Evolutionary conservation across 2,113 vertebrate genomes (phyloP).

Genomic region (Protobothrops flavoviridis): DNA sequence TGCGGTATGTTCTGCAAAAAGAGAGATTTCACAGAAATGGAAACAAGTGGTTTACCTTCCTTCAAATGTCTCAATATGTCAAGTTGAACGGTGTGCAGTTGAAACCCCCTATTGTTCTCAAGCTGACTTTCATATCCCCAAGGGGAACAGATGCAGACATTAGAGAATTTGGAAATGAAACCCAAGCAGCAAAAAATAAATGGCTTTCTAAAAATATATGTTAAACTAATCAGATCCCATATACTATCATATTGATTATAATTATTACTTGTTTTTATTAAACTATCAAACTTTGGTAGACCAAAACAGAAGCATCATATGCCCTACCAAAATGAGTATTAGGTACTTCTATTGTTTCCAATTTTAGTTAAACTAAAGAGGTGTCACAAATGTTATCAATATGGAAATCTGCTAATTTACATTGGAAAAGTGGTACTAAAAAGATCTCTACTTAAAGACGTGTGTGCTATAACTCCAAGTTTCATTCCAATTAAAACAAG

Average conservation of each 20-base stretch:
- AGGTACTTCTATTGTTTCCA: not conserved
- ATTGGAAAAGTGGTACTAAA: not conserved
- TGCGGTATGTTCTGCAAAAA: not conserved
- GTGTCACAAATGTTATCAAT: not conserved
- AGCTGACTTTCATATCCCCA: not conserved
- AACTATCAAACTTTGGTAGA: not conserved
- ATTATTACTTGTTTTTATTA: not conserved
- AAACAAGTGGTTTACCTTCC: not conserved
- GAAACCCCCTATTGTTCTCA: not conserved
- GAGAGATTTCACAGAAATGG: not conserved
- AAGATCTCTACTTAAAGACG: not conserved
- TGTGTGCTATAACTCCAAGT: not conserved
- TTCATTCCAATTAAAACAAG: not conserved
- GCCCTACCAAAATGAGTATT: not conserved
- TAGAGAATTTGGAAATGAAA: slow-evolving; percentile 4
- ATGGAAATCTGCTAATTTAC: not conserved
- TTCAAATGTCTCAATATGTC: not conserved
- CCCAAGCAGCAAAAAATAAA: not conserved
- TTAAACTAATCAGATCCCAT: not conserved
- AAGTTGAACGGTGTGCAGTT: not conserved
- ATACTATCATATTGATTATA: not conserved
- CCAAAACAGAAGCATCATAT: not conserved
- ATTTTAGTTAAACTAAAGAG: not conserved
- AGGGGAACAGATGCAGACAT: not conserved
- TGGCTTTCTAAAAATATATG: not conserved